These are phyloP conservation scores for Mungos mungo DNA, from an alignment of 2,113 vertebrate genomes.

Conservation along the genomic window DNA sequence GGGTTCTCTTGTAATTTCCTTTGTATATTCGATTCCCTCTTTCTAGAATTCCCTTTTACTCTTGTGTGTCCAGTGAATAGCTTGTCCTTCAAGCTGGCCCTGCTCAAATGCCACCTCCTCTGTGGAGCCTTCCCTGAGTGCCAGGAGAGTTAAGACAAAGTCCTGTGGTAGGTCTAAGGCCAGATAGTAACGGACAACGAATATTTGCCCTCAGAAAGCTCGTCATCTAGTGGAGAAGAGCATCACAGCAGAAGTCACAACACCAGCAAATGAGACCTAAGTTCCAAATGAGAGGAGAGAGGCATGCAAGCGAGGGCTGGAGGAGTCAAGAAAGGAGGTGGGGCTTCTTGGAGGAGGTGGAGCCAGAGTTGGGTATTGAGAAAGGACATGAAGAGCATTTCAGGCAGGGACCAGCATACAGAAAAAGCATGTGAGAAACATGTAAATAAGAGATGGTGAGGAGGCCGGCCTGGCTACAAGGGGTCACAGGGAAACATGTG, in stretches of 20 bases:
- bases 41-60: too few species aligned
- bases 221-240: neutral
- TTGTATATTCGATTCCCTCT: neutral
- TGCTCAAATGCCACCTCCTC: too few species aligned
- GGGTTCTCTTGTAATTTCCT: neutral
- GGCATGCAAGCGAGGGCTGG: accelerated
- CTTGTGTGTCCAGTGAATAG: too few species aligned
- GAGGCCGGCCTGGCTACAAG: neutral
- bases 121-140: too few species aligned
- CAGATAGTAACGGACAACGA: neutral
- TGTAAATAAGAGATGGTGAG: neutral
- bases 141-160: too few species aligned
- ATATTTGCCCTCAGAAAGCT: neutral
- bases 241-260: neutral
- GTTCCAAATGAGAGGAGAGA: neutral
- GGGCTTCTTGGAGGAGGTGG: neutral
- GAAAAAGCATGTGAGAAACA: neutral
- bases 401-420: neutral
- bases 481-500: neutral
- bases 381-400: neutral
- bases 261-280: neutral
- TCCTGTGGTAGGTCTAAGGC: too few species aligned
- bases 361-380: neutral
- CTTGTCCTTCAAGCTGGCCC: too few species aligned
- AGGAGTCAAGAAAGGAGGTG: neutral